These are phyloP conservation scores for Rutpela maculata DNA, from an alignment of 2,888 invertebrate species.

Conservation along the genomic window DNA sequence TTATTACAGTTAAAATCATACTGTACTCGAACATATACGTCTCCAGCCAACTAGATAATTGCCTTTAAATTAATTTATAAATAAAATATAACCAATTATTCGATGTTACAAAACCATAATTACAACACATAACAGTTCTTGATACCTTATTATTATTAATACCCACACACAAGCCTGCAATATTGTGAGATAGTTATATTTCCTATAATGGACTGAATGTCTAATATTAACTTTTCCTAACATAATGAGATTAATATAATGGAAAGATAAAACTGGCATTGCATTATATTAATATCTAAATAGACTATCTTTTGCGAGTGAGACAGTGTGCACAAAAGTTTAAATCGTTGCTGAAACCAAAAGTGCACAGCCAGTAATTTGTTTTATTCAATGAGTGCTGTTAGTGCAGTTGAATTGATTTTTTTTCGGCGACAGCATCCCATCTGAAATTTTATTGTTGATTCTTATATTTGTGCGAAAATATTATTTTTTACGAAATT, in stretches of 20 bases:
- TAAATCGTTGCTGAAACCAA: too few species aligned
- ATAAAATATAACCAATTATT: conserved; percentile 24
- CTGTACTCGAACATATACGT: background rate
- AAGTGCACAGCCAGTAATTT: too few species aligned
- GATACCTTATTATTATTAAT: conserved; percentile 11
- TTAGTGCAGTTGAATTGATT: too few species aligned
- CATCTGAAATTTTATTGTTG: too few species aligned
- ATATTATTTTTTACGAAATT: too few species aligned
- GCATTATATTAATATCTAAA: background rate
- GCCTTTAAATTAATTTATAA: conserved; percentile 23
- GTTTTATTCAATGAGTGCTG: too few species aligned
- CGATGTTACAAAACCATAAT: background rate
- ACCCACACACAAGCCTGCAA: background rate
- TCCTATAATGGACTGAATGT: background rate
- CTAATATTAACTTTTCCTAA: background rate
- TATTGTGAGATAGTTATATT: conserved; percentile 1
- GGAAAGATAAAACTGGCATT: background rate
- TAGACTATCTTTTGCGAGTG: background rate
- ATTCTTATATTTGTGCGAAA: too few species aligned
- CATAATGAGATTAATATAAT: background rate
- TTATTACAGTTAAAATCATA: conserved; percentile 7
- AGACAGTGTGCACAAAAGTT: background rate
- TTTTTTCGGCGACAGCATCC: too few species aligned
- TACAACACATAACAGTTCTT: conserved; percentile 8
- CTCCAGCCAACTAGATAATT: background rate